Conservation (phyloP, 1,140 invertebrate genomes). For the Penaeus indicus region DNA sequence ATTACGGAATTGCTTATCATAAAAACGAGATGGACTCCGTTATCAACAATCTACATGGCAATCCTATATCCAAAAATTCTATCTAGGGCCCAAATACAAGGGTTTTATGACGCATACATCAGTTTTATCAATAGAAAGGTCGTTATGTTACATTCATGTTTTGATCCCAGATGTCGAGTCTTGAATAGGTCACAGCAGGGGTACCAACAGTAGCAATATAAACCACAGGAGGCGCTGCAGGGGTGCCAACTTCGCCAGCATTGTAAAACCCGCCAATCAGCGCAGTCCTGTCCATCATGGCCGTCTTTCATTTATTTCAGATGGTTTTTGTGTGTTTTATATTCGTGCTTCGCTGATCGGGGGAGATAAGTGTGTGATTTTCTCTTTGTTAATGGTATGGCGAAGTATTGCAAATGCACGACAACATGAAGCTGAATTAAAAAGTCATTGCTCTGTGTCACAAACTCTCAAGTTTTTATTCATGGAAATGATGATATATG, state of each 20-base stretch:
- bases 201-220: conserved; percentile 59
- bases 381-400: neutral
- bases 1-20: conserved; percentile 38
- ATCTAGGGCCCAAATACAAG: conserved; percentile 40
- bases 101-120: conserved; percentile 46
- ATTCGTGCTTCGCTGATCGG: neutral
- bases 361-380: neutral
- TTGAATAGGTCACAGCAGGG: conserved; percentile 55
- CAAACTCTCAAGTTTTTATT: no score
- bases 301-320: neutral
- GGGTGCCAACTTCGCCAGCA: conserved; percentile 47
- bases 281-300: conserved; percentile 23
- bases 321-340: neutral
- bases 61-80: conserved; percentile 19
- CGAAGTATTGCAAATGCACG: conserved; percentile 7
- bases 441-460: no score
- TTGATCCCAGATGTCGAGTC: conserved; percentile 40
- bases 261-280: conserved; percentile 48
- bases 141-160: conserved; percentile 61
- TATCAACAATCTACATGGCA: conserved; percentile 41
- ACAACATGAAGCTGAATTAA: no score
- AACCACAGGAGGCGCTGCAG: conserved; percentile 39
- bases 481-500: no score
- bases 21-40: conserved; percentile 34
- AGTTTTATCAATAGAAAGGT: conserved; percentile 47